A percentile compares a stretch with the other conserved stretches of the same genome.
phyloP scores from a whole-genome alignment of 2,113 vertebrate species.

The Ptilonorhynchus violaceus region DNA sequence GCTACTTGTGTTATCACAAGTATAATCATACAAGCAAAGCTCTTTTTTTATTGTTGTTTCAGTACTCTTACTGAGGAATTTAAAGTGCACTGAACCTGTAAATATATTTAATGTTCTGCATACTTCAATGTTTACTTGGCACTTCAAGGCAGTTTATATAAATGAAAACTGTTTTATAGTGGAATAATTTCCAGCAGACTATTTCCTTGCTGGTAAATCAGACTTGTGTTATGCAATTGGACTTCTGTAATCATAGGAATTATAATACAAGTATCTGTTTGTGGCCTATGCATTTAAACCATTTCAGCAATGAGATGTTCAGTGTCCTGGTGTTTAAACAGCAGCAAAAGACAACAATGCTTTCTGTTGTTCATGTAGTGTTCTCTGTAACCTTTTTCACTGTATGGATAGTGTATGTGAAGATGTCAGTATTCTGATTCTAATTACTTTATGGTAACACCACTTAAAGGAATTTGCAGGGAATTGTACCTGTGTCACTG shows the following conservation, averaged over 20 bases:
- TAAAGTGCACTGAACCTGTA: slow-evolving; percentile 67
- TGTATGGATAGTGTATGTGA: neutral
- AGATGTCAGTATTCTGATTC: neutral
- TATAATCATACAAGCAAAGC: neutral
- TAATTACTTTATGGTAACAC: neutral
- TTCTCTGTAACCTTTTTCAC: neutral
- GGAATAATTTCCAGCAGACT: neutral
- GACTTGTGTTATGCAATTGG: slow-evolving; percentile 34
- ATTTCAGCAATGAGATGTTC: neutral
- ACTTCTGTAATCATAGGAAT: slow-evolving; percentile 30
- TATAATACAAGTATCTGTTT: neutral
- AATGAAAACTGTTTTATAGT: slow-evolving; percentile 20
- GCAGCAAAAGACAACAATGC: neutral
- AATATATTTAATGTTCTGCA: slow-evolving; percentile 6
- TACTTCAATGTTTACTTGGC: slow-evolving; percentile 39
- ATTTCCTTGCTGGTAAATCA: slow-evolving; percentile 15
- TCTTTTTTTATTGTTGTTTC: slow-evolving; percentile 40
- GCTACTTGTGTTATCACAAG: neutral
- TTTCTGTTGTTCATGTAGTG: neutral
- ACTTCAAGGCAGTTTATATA: slow-evolving; percentile 40
- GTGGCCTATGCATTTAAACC: slow-evolving; percentile 50
- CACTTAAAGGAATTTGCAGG: neutral
- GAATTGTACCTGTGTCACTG: neutral
- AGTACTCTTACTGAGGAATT: neutral
- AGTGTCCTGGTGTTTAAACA: neutral